Percentiles rank a stretch among this genome's conserved stretches.
These are phyloP conservation scores for Drosophila suzukii DNA, from an alignment of 1,140 invertebrate species.

Conservation along the genomic window DNA sequence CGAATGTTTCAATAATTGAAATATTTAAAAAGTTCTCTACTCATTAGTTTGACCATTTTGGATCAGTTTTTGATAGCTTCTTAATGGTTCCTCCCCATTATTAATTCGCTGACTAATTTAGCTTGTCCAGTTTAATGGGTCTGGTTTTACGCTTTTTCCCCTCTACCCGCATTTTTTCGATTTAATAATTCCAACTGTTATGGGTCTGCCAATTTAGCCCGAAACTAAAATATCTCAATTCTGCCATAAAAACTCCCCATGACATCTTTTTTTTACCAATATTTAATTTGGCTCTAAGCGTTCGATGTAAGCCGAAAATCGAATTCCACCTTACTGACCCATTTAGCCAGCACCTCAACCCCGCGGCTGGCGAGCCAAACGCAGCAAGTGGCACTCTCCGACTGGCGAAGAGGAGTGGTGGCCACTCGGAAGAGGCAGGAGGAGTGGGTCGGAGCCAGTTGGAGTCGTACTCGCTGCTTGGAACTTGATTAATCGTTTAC, in stretches of 20 bases:
- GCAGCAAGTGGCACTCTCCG: constrained; percentile 38
- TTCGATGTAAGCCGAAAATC: constrained; percentile 66
- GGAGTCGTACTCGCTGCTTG: constrained; percentile 56
- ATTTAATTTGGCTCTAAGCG: constrained; percentile 74
- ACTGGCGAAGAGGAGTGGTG: constrained; percentile 24
- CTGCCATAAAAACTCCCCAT: constrained; percentile 64
- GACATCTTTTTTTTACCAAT: constrained; percentile 61
- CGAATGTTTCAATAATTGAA: not conserved
- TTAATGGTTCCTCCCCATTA: not conserved
- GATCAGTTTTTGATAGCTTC: not conserved
- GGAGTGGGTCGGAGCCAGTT: constrained; percentile 23
- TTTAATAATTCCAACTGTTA: constrained; percentile 37
- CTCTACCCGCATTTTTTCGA: constrained; percentile 3
- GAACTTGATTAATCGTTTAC: constrained; percentile 78
- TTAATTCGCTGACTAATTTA: not conserved
- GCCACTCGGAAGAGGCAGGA: not conserved
- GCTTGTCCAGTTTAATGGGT: constrained; percentile 6
- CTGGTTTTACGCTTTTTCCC: constrained; percentile 11
- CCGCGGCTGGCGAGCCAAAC: constrained; percentile 51
- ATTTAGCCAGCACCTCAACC: constrained; percentile 53
- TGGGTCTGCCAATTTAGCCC: constrained; percentile 47
- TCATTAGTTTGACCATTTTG: not conserved
- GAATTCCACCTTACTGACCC: constrained; percentile 79
- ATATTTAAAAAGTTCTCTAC: not conserved
- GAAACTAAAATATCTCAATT: constrained; percentile 52